These are phyloP conservation scores for Vanacampus margaritifer DNA, from an alignment of 2,113 vertebrate species.

Conservation along the genomic window DNA sequence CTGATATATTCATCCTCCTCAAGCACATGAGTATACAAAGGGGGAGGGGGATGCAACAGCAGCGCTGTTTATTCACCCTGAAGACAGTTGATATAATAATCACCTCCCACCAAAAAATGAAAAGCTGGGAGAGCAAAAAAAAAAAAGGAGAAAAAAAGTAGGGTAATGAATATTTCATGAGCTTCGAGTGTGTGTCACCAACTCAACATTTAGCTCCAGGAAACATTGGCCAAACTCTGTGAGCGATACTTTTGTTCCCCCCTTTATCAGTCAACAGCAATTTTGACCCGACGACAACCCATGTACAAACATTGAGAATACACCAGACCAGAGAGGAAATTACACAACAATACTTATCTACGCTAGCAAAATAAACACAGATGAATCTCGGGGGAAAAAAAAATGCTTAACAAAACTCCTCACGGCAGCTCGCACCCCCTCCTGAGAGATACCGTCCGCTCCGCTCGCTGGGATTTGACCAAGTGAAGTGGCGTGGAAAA, in stretches of 20 bases:
- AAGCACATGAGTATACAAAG: slow-evolving; percentile 37
- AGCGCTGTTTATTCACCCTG: slow-evolving; percentile 60
- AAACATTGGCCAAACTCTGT: slow-evolving; percentile 41
- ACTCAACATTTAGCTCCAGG: slow-evolving; percentile 65
- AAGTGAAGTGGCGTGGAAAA: neutral
- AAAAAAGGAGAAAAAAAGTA: slow-evolving; percentile 58
- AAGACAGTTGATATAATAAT: slow-evolving; percentile 68
- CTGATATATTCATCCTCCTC: slow-evolving; percentile 49
- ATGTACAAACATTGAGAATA: neutral
- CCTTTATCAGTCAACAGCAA: neutral
- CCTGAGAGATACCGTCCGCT: neutral
- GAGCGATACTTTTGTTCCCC: slow-evolving; percentile 43
- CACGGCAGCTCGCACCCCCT: neutral
- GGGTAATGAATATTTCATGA: slow-evolving; percentile 66
- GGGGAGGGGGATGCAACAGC: slow-evolving; percentile 6
- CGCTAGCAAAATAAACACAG: neutral
- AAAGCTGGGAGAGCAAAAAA: slow-evolving; percentile 27
- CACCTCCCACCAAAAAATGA: slow-evolving; percentile 47
- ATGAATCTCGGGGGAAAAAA: neutral
- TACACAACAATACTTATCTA: neutral
- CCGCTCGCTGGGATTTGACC: neutral
- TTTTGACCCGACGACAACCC: neutral
- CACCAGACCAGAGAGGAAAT: neutral
- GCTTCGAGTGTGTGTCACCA: slow-evolving; percentile 52
- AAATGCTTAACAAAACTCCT: neutral